These are phyloP conservation scores for Lottia scabra DNA, from an alignment of 2,888 invertebrate species.

Conservation along the genomic window DNA sequence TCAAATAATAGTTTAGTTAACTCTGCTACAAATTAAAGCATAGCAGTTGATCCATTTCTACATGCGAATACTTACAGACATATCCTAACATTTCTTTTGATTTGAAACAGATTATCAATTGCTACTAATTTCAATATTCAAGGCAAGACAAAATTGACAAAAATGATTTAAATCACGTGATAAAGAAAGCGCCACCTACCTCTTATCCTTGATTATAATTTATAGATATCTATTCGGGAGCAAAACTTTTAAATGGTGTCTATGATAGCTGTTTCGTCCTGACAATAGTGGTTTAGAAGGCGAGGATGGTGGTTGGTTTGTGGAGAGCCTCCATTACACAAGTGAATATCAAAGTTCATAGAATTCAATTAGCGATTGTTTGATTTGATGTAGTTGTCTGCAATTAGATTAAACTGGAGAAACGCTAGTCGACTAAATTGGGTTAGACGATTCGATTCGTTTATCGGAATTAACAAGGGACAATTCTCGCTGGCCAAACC, in stretches of 20 bases:
- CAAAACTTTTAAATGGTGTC: neutral
- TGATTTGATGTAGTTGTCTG: slow-evolving; percentile 44
- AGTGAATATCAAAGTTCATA: slow-evolving; percentile 38
- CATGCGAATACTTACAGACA: too few species aligned
- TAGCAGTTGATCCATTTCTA: too few species aligned
- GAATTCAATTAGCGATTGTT: slow-evolving; percentile 47
- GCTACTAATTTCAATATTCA: too few species aligned
- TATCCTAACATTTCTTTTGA: too few species aligned
- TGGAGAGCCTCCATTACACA: slow-evolving; percentile 16
- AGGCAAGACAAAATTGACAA: too few species aligned
- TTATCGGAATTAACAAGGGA: slow-evolving; percentile 12
- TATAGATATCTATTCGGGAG: neutral
- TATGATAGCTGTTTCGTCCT: too few species aligned
- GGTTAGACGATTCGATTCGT: slow-evolving; percentile 17
- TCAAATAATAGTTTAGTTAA: too few species aligned
- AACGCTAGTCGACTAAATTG: slow-evolving; percentile 15
- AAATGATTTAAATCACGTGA: neutral
- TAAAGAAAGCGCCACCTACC: neutral
- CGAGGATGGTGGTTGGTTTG: neutral
- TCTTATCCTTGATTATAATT: neutral
- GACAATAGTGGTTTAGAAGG: neutral
- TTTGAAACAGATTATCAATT: too few species aligned
- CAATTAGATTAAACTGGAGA: slow-evolving; percentile 42
- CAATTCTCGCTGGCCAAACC: slow-evolving; percentile 8
- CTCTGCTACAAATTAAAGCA: too few species aligned